Base-by-base conservation (phyloP, 2,888 invertebrate genomes). In the Ochropacha duplaris region DNA sequence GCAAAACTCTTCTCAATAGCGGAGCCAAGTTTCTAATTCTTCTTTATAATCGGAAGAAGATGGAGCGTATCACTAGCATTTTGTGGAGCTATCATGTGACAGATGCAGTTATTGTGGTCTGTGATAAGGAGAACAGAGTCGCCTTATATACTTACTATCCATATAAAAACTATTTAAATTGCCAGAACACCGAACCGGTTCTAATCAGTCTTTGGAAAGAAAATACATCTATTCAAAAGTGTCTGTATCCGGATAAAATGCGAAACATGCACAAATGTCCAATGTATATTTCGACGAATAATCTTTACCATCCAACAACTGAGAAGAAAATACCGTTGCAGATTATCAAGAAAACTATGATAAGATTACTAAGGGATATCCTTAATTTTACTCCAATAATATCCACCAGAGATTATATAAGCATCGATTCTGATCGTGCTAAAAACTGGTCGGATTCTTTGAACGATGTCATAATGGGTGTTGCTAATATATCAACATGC, bases 351-450 rank as follows among this genome's bases (percentile, higher is more conserved):
- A 85, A 76, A 57, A 61, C 79, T 4, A 78, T 88, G 22, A 60
- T 85, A 0, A 74, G 72, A 49, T 60, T 85, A n/a, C 69, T 90
- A 1, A 69, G 83, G 51, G 80, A 82, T 16, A 74, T 78, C 8
- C 81, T 89, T 78, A 86, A 90, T 66, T 89, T 88, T 57, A 88
- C 86, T 12, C 78, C 86, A 0, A 82, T 87, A 44, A 69, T 83
- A 26, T 73, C 81, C 1, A 77, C 70, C 0, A 82, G 81, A 62
- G 86, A 87, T 61, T 87, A 85, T 58, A 76, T 86, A 4, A 86
- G 81, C 54, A 83, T 88, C 9, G 87, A 88, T 65, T 86, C 86
- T 0, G 78, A 84, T 60, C 72, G 80, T 6, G 80, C 84, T 2
- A 82, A 79, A 49, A 87, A 86, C 59, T 88, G 86, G 86, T 85